Percentiles rank a stretch among this genome's conserved stretches.
phyloP scores from a whole-genome alignment of 2,113 vertebrate genomes.

The Macrotis lagotis region DNA sequence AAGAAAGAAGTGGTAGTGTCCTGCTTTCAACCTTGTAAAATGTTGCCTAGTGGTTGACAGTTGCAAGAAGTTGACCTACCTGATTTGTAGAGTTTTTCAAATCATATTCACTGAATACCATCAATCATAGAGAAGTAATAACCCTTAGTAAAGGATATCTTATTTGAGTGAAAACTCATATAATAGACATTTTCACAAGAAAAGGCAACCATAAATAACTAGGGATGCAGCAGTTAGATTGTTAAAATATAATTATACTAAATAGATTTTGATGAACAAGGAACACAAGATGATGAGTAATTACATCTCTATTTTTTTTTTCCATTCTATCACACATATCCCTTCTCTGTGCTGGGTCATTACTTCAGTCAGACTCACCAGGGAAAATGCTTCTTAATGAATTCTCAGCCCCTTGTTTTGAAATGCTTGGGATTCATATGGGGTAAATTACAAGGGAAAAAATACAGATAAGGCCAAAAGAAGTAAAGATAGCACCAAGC shows the following conservation, averaged over 20 bases:
- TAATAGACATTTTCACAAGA: background rate
- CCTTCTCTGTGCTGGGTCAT: background rate
- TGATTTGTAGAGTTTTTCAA: background rate
- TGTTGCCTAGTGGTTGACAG: background rate
- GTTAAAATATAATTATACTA: background rate
- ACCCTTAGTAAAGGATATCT: background rate
- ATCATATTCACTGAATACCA: background rate
- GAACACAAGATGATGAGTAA: background rate
- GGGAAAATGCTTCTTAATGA: background rate
- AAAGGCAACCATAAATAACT: background rate
- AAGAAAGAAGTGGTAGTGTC: slow-evolving; percentile 25
- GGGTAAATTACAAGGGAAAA: background rate
- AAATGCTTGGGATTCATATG: background rate
- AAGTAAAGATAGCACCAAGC: background rate
- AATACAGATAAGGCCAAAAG: background rate
- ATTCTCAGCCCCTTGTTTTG: background rate
- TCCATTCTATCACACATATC: background rate
- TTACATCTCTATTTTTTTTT: slow-evolving; percentile 15
- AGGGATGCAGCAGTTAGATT: background rate
- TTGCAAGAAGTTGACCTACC: slow-evolving; percentile 9
- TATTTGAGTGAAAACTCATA: slow-evolving; percentile 1
- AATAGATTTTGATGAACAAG: background rate
- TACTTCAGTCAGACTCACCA: background rate
- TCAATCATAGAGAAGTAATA: background rate
- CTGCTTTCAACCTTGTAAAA: slow-evolving; percentile 13